Base-by-base conservation (phyloP, 2,888 invertebrate species). In the Heliothis peltigera region DNA sequence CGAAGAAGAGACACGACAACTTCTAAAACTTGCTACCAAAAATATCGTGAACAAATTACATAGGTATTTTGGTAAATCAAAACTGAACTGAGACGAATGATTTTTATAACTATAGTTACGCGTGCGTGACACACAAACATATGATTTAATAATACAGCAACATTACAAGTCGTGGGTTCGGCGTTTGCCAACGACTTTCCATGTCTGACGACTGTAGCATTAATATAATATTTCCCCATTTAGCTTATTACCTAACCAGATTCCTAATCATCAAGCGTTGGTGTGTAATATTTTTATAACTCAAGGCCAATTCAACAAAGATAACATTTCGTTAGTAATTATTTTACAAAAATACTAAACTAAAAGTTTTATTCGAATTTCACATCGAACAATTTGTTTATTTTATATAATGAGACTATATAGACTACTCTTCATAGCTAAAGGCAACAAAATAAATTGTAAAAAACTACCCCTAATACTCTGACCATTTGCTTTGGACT, bases 81-180 rank as follows among this genome's bases (percentile, higher is more conserved):
- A 80, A 81, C 75, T 77, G 75, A 81, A 76, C 82, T 77, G 75
- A 83, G 79, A 80, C 83, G 81, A 87, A 86, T 80, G 79, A 79
- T 80, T 77, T 75, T 71, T 70, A 72, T 82, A 81, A 81, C 79
- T 77, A 64, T 67, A 64, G 63, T 54, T 56, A 66, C 19, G 70
- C 64, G 83, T 84, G 84, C 84, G 88, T 89, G 88, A 77, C 83
- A 80, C 75, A 79, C 76, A 77, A 82, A 83, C 86, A 83, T 86
- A 83, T 83, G 81, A 82, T 83, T 84, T 84, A 86, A 84, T 86
- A 85, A 82, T 84, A 83, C 70, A 77, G 64, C 64, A 76, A 77
- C 77, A 80, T 80, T 77, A 82, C 75, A 60, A 79, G 64, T 75
- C 77, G 43, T 75, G 72, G 77, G 64, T 78, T 76, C 54, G 75